Evolutionary conservation across 2,797 vertebrate species (phyloP).

Genomic region (Brotula barbata): DNA sequence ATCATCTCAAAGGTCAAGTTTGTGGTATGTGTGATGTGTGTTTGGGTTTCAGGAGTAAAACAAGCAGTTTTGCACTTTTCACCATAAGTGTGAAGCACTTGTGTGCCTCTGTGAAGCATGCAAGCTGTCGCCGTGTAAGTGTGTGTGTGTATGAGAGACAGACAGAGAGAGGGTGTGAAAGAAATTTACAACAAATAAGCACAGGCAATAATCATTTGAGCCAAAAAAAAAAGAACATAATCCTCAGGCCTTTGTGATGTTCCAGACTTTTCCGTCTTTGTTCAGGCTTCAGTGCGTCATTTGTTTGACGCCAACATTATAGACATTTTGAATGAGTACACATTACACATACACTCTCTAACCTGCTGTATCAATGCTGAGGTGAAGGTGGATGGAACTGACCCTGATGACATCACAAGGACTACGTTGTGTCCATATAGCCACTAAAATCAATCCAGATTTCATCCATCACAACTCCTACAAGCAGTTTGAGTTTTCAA

Average conservation of each 20-base stretch:
- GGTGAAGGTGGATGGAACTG: not conserved
- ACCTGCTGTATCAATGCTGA: no score
- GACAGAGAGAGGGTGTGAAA: conserved; percentile 6
- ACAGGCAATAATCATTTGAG: conserved; percentile 13
- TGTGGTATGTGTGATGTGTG: conserved; percentile 9
- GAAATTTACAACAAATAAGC: conserved; percentile 19
- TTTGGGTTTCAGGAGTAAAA: conserved; percentile 32
- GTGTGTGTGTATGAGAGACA: conserved; percentile 20
- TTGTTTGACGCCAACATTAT: not conserved
- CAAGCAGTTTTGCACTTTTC: conserved; percentile 14
- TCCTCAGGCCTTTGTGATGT: not conserved
- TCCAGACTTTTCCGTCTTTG: conserved; percentile 4
- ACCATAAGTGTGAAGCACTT: conserved; percentile 43
- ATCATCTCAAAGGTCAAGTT: not conserved
- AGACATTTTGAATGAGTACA: no score
- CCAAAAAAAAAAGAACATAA: conserved; percentile 16
- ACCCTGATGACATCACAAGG: not conserved
- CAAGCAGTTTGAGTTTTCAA: no score
- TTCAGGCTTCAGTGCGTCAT: not conserved
- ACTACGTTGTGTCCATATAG: not conserved
- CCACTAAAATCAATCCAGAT: no score
- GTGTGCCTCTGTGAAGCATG: conserved; percentile 53
- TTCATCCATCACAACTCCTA: no score
- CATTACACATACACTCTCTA: no score
- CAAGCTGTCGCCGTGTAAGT: conserved; percentile 49